Evolutionary conservation across 1,140 invertebrate species (phyloP), one percentile per base, ranked within the genome.

Genomic region (Sycophila sp.): DNA sequence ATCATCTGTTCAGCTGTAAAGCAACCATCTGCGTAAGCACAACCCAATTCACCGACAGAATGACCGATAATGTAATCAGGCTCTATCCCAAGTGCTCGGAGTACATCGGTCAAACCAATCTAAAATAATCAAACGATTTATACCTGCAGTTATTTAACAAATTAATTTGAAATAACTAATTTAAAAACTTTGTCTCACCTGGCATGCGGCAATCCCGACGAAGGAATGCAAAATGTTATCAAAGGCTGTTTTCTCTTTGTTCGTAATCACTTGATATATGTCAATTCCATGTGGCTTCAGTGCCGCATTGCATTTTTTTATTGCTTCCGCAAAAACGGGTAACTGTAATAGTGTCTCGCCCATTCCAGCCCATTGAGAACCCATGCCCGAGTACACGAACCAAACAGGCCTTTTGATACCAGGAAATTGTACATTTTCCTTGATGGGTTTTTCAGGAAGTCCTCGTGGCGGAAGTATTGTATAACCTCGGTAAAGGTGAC

Each of bases 331-430:
- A 79, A 94, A 94, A 4, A 87, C 74, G 30, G 89, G 87, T 7
- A 94, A 79, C 34, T 85, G 76, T 83, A 94, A 86, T 69, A 94
- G 83, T 15, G 87, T 68, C 22, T 75, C 72, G 4, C 91, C 94
- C 94, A 97, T 96, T 34, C 92, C 90, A 32, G 89, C 81, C 94
- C 94, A 97, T 77, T 97, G 94, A 0, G 92, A 92, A 1, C 94
- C 94, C 93, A 97, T 94, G 51, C 95, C 95, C 69, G 94, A 92
- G 85, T 95, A 98, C 15, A 96, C 90, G 83, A 93, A 95, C 88
- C 94, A 96, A 1, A 97, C 86, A 15, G 94, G 93, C 68, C 90
- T 81, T 62, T 86, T 85, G 4, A 89, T 85, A 0, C 88, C 90
- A 0, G 87, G 84, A 77, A 88, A 90, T 79, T 89, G 87, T 63